Percentiles rank a stretch among this genome's conserved stretches.
Evolutionary conservation across 2,888 invertebrate genomes (phyloP).

Genomic region (Melanophora roralis): DNA sequence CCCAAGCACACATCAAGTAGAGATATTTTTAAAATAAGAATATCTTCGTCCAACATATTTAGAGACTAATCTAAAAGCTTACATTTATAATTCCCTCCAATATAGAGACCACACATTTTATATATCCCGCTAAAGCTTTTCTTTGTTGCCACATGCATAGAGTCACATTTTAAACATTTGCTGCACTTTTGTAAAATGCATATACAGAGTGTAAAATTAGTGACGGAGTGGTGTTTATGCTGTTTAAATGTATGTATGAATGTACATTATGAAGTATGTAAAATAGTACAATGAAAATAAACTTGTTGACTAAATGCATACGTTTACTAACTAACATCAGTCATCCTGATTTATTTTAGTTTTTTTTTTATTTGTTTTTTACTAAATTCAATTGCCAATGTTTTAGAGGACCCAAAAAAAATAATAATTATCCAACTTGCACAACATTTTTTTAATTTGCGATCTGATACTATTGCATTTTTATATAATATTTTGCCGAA

Average conservation of each 20-base stretch:
- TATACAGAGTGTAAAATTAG: no score
- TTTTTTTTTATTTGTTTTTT: background rate
- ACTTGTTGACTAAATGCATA: slow-evolving; percentile 47
- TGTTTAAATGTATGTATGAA: background rate
- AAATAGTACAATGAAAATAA: background rate
- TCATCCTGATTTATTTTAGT: slow-evolving; percentile 22
- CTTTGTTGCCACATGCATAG: background rate
- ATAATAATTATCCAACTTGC: no score
- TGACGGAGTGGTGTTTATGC: no score
- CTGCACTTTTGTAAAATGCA: background rate
- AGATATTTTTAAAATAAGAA: slow-evolving; percentile 31
- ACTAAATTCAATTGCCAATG: no score
- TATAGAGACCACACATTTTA: background rate
- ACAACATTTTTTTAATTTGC: no score
- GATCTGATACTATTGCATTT: no score
- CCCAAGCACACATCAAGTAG: no score
- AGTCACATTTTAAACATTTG: background rate
- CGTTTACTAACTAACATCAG: background rate
- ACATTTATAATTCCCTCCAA: slow-evolving; percentile 21
- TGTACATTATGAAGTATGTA: background rate
- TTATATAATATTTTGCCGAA: no score
- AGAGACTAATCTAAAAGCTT: background rate
- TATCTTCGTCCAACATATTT: background rate
- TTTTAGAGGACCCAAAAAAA: no score
- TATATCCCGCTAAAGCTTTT: slow-evolving; percentile 48